Conservation (phyloP, 2,888 invertebrate species). For the Fragum sueziense region DNA sequence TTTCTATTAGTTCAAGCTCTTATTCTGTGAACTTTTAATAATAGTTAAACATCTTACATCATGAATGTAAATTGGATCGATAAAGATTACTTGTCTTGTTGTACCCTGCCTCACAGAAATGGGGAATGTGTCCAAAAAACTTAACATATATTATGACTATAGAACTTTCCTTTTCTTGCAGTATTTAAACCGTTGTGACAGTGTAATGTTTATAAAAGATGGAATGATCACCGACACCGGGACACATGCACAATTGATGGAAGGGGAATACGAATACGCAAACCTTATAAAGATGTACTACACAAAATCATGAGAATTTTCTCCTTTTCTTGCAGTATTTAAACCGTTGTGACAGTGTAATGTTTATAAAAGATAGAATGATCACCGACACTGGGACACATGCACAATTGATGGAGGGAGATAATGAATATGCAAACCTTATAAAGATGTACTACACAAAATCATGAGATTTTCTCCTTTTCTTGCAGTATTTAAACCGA, state of each 20-base stretch:
- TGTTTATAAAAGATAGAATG: slow-evolving; percentile 85
- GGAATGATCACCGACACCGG: slow-evolving; percentile 85
- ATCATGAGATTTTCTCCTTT: slow-evolving; percentile 1
- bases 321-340: slow-evolving; percentile 85
- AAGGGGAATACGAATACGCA: slow-evolving; percentile 79
- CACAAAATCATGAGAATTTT: slow-evolving; percentile 68
- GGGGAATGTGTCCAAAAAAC: not conserved
- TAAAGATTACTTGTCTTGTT: too few species aligned
- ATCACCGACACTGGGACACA: slow-evolving; percentile 85
- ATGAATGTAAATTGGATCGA: too few species aligned
- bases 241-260: slow-evolving; percentile 84
- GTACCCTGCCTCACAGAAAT: not conserved
- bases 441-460: slow-evolving; percentile 75
- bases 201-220: slow-evolving; percentile 85
- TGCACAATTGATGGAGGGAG: slow-evolving; percentile 82
- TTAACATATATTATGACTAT: too few species aligned
- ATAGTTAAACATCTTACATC: too few species aligned
- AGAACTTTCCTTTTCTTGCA: too few species aligned
- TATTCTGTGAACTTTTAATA: too few species aligned
- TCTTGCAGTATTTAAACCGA: slow-evolving; percentile 84
- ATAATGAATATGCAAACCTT: slow-evolving; percentile 80
- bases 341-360: slow-evolving; percentile 85
- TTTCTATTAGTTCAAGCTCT: too few species aligned
- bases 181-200: slow-evolving; percentile 85
- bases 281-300: slow-evolving; percentile 77